Evolutionary conservation across 2,888 invertebrate species (phyloP), one percentile per base, ranked within the genome.

Genomic region (Gisinianus flammeolus): DNA sequence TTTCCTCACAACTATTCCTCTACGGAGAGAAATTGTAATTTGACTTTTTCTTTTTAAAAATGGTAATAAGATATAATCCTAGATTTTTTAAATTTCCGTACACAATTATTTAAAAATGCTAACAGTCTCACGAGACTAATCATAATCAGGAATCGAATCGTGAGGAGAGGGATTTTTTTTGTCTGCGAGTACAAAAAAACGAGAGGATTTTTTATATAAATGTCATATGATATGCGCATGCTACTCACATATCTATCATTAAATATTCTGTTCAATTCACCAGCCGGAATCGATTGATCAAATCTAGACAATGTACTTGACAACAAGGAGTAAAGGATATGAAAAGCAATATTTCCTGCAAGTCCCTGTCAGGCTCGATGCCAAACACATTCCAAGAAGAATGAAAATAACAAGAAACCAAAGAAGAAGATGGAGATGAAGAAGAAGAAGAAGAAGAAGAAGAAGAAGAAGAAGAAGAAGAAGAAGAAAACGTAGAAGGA

Each of bases 251-350:
- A 28, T 19, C 58, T 64, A 19, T 64, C 58, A 73, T 73, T 62
- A 73, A 62, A 62, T 73, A 31, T 33, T 35, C 62, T 64, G 35
- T 73, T 73, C 58, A 56, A 73, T 73, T 73, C 33, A 56, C 62
- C 73, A 62, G 73, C 62, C 58, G 64, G 58, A 62, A 73, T 73
- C 73, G 73, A 73, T 73, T 73, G 73, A 73, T 73, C 73, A 73
- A 73, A 73, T 73, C 35, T 19, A 73, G 73, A 73, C 73, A 73
- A 73, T 73, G 73, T 73, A 64, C 35, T 22, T 62, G 73, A 64
- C 62, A 73, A 62, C 22, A 62, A 35, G 35, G 24, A 33, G 33
- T 16, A 58, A 16, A 22, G 6, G 28, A 35, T 56, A 19, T 54
- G 16, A 58, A 35, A 73, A 31, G 62, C 33, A 73, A 73, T 73